Conservation (phyloP, 2,113 vertebrate genomes). For the Oceanodroma tethys region DNA sequence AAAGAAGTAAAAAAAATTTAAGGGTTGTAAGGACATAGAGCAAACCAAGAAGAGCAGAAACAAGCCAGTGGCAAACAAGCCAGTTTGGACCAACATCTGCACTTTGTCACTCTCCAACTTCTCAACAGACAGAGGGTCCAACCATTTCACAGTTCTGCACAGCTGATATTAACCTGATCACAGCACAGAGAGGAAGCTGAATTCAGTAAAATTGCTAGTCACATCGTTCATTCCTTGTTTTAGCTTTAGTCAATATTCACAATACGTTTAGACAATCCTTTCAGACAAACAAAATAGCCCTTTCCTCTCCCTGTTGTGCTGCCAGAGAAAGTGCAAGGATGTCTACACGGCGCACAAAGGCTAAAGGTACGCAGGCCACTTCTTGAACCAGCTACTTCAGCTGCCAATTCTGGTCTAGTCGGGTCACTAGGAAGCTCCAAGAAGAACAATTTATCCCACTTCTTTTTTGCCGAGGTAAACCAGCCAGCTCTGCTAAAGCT, state of each 20-base stretch:
- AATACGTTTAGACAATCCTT: not conserved
- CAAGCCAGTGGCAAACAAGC: not conserved
- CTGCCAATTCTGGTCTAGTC: not conserved
- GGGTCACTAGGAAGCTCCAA: not conserved
- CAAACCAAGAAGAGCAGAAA: not conserved
- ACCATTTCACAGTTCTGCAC: not conserved
- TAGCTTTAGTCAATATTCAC: not conserved
- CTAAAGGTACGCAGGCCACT: not conserved
- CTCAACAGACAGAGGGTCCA: not conserved
- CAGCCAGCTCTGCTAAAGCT: not conserved
- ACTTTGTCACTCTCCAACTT: not conserved
- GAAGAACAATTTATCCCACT: not conserved
- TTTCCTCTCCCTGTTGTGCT: not conserved
- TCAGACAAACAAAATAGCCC: not conserved
- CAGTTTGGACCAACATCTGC: not conserved
- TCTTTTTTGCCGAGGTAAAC: not conserved
- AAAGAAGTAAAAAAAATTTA: not conserved
- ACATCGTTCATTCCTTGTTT: not conserved
- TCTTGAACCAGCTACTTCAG: not conserved
- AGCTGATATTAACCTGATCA: no score
- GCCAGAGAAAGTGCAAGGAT: not conserved
- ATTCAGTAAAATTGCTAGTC: not conserved
- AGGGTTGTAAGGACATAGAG: not conserved
- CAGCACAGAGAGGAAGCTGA: not conserved
- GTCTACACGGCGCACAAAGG: fast-evolving